Base-by-base conservation (phyloP, 1,140 invertebrate species). In the Drosophila chauvacae region DNA sequence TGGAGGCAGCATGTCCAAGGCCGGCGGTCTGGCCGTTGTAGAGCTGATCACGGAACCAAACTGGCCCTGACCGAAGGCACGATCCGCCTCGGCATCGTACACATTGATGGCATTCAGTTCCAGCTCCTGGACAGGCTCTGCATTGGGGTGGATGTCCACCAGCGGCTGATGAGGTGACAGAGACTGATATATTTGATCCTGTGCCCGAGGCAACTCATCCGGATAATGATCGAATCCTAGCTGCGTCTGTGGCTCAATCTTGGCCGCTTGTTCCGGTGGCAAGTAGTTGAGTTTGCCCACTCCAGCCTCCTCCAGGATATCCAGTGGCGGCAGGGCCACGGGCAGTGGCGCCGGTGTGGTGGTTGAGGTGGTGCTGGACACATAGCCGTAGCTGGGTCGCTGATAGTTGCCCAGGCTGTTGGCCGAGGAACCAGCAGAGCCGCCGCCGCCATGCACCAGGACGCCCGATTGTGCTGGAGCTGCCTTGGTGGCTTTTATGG, bases 401-500 rank as follows among this genome's bases (percentile, higher is more conserved):
- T 62, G 65, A 42, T 84, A 84, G 23, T 70, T 77, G 14, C 80
- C 77, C 10, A 77, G 16, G 5, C 53, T 48, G 44, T 63, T 62
- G 30, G 53, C 59, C 13, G 80, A 61, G 9, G 84, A 77, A 13
- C 87, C 71, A 3, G 81, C 77, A 20, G 93, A 73, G 23, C 90
- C 84, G 5, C 48, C 86, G 2, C 48, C 26, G 7, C 94, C 94
- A 63, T 94, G 94, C 0, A 94, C 93, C n/a, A 95, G 92, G 42
- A 94, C 94, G 41, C 96, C 96, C 61, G 94, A 94, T 72, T 95
- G 94, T 0, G 95, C 94, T 2, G 96, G 95, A 6, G 94, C 94
- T 26, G 95, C 94, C 88, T 96, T 96, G n/a, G 95, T 95, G 51
- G 95, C 93, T 69, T 95, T 94, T 2, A 96, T 93, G 20, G 96